Base-by-base conservation (phyloP, 2,113 vertebrate genomes). In the Hemibagrus wyckioides region DNA sequence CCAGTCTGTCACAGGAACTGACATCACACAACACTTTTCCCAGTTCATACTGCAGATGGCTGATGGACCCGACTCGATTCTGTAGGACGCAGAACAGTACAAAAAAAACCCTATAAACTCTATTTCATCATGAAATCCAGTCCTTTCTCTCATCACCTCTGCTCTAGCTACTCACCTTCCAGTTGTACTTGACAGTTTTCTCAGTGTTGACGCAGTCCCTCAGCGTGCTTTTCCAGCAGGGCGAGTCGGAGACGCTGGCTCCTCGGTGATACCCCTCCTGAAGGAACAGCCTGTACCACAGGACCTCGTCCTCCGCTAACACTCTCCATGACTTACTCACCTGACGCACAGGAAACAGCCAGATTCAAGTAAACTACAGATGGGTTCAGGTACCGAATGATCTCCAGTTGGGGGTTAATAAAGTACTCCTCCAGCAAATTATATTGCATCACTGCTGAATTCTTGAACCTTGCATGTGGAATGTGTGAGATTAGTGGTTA, bases 281-380 rank as follows among this genome's bases (percentile, higher is more conserved):
- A 48, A 92, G 94, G 93, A 97, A 99, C 92, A 98, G 84, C 75
- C 87, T 89, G 93, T 96, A 97, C 98, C 98, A 99, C 90, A 99
- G 91, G 83, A 98, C 95, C 28, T 95, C 92, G 1, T 99, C 98
- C 90, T 99, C 98, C 1, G 98, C 96, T 48, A 99, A 96, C 65
- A 95, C 91, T 85, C 96, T 96, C 98, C 98, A 99, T 0, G 95
- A 94, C 92, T 92, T 96, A 95, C 98, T 99, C 92, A 99, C 98
- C 98, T 99, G 93, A 61, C 93, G 92, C 89, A 90, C 86, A n/a
- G 17, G 9, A 33, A 61, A 50, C 33, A 71, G 36, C 1, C 14
- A 2, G 15, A n/a, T 14, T 63, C 61, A 2, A 61, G 7, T 57
- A 61, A 61, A 61, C 57, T 28, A 61, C 57, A 61, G 23, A 28